These are phyloP conservation scores for Blastobasis adustella DNA, from an alignment of 2,888 invertebrate genomes.

Conservation along the genomic window DNA sequence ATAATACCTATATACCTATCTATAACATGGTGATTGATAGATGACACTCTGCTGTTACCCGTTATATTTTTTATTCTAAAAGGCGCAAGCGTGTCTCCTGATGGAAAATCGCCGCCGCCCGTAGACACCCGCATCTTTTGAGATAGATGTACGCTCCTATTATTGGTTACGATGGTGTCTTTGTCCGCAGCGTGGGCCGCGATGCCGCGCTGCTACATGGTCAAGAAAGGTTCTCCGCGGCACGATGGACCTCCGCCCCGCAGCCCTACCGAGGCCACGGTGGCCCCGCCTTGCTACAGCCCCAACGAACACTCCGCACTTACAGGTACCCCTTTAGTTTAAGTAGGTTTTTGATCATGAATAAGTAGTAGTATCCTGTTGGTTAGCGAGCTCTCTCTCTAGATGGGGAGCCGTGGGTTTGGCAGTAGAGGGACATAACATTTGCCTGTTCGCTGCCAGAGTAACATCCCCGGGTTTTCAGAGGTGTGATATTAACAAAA, in stretches of 20 bases:
- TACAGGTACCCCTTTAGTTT: constrained; percentile 29
- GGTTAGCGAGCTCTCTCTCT: too few relatives aligned
- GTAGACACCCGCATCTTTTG: too few relatives aligned
- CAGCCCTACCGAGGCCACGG: constrained; percentile 76
- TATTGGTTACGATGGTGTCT: background rate
- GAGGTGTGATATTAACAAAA: too few relatives aligned
- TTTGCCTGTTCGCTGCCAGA: too few relatives aligned
- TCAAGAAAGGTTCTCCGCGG: constrained; percentile 78
- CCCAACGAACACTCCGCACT: constrained; percentile 48
- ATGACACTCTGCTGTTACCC: background rate
- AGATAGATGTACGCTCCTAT: too few relatives aligned
- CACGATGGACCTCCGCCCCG: constrained; percentile 56
- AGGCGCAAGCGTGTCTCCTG: background rate
- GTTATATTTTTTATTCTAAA: constrained; percentile 6
- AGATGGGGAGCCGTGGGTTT: too few relatives aligned
- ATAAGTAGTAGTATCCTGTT: too few relatives aligned
- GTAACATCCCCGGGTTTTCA: too few relatives aligned
- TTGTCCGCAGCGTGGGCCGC: constrained; percentile 49
- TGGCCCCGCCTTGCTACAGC: constrained; percentile 76
- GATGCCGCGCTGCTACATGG: constrained; percentile 87
- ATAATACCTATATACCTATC: too few relatives aligned
- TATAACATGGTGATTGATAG: too few relatives aligned
- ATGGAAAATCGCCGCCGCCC: background rate
- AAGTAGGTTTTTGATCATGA: too few relatives aligned
- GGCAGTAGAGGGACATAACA: too few relatives aligned